A percentile compares a stretch with the other conserved stretches of the same genome.
Evolutionary conservation across 2,888 invertebrate genomes (phyloP).

Genomic region (Furcula furcula): DNA sequence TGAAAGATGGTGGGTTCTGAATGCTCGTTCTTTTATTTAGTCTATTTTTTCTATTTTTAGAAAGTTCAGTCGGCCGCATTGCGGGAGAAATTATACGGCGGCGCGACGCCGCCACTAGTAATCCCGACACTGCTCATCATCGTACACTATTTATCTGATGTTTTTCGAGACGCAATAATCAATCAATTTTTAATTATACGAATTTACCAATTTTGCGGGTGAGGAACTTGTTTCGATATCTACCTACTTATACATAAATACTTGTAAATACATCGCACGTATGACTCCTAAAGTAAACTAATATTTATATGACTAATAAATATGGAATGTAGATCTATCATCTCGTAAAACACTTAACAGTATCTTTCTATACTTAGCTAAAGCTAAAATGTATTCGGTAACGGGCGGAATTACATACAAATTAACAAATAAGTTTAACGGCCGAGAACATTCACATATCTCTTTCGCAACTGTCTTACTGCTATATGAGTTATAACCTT

Average conservation of each 20-base stretch:
- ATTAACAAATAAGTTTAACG: conserved; percentile 72
- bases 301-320: conserved; percentile 51
- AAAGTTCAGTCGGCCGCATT: conserved; percentile 75
- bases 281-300: conserved; percentile 49
- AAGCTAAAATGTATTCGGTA: conserved; percentile 76
- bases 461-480: conserved; percentile 59
- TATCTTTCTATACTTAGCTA: conserved; percentile 67
- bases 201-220: not conserved
- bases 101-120: conserved; percentile 42
- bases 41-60: conserved; percentile 75
- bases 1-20: conserved; percentile 76
- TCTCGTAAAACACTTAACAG: conserved; percentile 43
- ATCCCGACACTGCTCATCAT: conserved; percentile 53
- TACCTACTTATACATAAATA: conserved; percentile 45
- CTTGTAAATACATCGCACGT: conserved; percentile 43
- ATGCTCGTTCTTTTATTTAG: conserved; percentile 73
- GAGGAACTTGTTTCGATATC: conserved; percentile 21
- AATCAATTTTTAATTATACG: conserved; percentile 7
- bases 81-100: conserved; percentile 75
- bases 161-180: conserved; percentile 27
- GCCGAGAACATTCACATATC: conserved; percentile 56
- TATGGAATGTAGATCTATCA: conserved; percentile 53
- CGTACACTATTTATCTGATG: conserved; percentile 61
- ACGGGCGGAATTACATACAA: conserved; percentile 78
- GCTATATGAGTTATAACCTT: conserved; percentile 65